These are phyloP conservation scores for Morbakka virulenta DNA, from an alignment of 30 jellyfish, hydroid and myxozoan genomes.

Conservation along the genomic window DNA sequence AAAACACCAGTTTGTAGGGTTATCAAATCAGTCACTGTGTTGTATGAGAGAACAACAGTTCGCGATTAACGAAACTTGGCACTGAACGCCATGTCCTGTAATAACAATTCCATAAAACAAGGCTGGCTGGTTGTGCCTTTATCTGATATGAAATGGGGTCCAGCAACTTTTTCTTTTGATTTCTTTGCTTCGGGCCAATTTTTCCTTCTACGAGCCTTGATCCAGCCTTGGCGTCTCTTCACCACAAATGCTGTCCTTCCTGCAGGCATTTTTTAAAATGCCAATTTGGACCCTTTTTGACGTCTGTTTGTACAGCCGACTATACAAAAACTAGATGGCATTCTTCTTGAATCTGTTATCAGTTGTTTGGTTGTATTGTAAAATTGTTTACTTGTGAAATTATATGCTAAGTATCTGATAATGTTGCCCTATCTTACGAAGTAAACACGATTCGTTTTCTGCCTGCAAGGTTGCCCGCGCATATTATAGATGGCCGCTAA, in stretches of 20 bases:
- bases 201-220: constrained; percentile 24
- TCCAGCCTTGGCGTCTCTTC: constrained; percentile 33
- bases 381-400: background rate
- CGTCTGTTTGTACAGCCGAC: constrained; percentile 51
- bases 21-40: background rate
- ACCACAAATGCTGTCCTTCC: constrained; percentile 37
- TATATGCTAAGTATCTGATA: background rate
- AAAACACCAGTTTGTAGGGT: constrained; percentile 4
- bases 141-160: constrained; percentile 22
- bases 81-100: background rate
- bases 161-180: constrained; percentile 26
- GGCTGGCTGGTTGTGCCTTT: too few relatives aligned
- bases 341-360: background rate
- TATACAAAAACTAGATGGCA: constrained; percentile 58
- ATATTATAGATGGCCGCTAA: background rate
- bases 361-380: background rate
- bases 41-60: constrained; percentile 9
- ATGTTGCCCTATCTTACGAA: background rate
- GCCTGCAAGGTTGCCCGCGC: background rate
- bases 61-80: background rate
- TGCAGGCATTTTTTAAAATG: constrained; percentile 27
- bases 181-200: constrained; percentile 41
- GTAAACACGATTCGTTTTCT: background rate
- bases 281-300: background rate
- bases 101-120: background rate